A percentile compares a stretch with the other conserved stretches of the same genome.
Conservation (phyloP, 2,113 vertebrate genomes). For the Rana temporaria region DNA sequence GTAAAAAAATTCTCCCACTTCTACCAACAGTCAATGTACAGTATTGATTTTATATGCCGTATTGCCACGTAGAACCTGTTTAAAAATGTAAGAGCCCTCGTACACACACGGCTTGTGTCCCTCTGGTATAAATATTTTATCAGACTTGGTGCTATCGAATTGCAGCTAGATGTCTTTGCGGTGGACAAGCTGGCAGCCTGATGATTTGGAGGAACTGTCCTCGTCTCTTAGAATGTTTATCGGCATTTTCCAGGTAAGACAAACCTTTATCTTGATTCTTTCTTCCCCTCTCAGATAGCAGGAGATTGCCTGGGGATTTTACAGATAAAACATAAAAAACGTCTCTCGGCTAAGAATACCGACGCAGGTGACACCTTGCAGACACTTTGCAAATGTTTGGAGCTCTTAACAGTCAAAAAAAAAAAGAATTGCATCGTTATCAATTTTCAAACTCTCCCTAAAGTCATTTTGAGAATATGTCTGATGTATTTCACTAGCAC, state of each 20-base stretch:
- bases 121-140: conserved; percentile 65
- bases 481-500: background rate
- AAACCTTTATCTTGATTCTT: conserved; percentile 28
- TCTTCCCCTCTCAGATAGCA: conserved; percentile 16
- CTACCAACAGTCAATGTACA: background rate
- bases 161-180: conserved; percentile 52
- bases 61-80: background rate
- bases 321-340: background rate
- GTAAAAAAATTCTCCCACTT: too few species aligned
- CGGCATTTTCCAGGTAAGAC: conserved; percentile 50
- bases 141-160: conserved; percentile 59
- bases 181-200: conserved; percentile 53
- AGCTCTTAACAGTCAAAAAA: background rate
- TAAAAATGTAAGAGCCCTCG: conserved; percentile 49
- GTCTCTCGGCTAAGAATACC: background rate
- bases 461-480: background rate
- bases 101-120: conserved; percentile 43
- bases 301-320: background rate
- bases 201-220: conserved; percentile 7
- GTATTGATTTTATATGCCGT: conserved; percentile 14
- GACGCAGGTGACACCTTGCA: background rate
- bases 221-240: conserved; percentile 16
- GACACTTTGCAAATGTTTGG: background rate
- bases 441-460: background rate
- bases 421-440: background rate